Evolutionary conservation across 2,888 invertebrate genomes (phyloP).

Genomic region (Pristionchus arcanus): DNA sequence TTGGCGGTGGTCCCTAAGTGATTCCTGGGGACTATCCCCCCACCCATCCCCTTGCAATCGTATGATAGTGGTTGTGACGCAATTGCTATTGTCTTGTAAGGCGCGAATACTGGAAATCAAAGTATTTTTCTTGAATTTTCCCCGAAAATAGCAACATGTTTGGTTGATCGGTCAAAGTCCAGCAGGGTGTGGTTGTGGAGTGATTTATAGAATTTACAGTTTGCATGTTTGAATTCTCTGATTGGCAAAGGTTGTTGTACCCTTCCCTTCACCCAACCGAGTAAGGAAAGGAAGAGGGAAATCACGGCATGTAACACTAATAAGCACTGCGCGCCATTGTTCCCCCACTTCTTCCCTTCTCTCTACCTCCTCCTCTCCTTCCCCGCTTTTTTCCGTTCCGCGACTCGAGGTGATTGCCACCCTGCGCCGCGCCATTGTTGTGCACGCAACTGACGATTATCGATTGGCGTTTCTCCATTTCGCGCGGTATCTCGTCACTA

Average conservation of each 20-base stretch:
- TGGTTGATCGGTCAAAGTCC: not conserved
- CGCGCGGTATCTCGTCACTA: too few species aligned
- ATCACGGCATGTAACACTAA: conserved; percentile 3
- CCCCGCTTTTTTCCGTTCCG: conserved; percentile 4
- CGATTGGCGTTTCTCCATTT: not conserved
- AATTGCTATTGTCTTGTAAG: not conserved
- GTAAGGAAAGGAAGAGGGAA: not conserved
- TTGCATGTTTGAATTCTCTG: not conserved
- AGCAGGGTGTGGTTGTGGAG: not conserved
- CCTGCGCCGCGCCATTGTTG: not conserved
- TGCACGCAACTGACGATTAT: not conserved
- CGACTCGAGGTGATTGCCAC: conserved; percentile 5
- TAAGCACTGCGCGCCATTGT: conserved; percentile 1
- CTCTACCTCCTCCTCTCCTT: not conserved
- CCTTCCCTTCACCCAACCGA: not conserved
- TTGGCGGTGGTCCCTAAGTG: not conserved
- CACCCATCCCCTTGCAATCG: not conserved
- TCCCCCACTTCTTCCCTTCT: not conserved
- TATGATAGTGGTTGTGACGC: not conserved
- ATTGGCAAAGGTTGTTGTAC: not conserved
- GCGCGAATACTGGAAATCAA: not conserved
- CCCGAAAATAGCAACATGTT: not conserved
- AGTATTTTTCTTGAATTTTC: not conserved
- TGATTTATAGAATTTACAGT: not conserved
- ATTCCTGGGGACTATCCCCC: not conserved